These are phyloP conservation scores for Sebastes iracundus DNA, from an alignment of 2,797 vertebrate genomes.

Conservation along the genomic window DNA sequence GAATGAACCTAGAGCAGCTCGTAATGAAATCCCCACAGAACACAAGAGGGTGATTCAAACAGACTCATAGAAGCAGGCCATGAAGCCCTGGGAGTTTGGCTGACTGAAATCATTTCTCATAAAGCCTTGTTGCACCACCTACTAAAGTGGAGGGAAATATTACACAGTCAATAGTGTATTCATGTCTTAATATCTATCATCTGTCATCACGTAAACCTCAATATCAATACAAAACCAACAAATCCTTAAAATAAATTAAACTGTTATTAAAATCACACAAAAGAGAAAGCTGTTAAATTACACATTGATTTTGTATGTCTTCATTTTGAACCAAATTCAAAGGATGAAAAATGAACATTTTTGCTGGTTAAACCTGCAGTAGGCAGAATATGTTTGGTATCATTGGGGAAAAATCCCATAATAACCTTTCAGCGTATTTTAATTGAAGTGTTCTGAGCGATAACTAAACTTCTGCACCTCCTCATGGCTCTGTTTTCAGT, in stretches of 20 bases:
- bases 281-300: not conserved
- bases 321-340: not conserved
- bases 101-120: constrained; percentile 31
- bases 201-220: not conserved
- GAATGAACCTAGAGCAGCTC: constrained; percentile 26
- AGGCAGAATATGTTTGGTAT: too few species aligned
- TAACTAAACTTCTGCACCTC: too few species aligned
- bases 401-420: too few species aligned
- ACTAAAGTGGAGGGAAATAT: constrained; percentile 10
- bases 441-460: too few species aligned
- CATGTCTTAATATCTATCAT: not conserved
- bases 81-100: constrained; percentile 10
- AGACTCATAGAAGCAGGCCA: constrained; percentile 34
- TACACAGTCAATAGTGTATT: not conserved
- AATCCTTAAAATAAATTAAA: not conserved
- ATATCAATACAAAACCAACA: not conserved
- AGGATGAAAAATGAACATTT: not conserved
- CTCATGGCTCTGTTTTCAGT: too few species aligned
- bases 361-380: not conserved
- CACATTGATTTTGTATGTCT: not conserved
- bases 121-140: constrained; percentile 23
- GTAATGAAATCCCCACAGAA: constrained; percentile 63
- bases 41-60: constrained; percentile 44
- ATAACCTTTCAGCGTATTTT: too few species aligned
- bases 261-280: not conserved